A percentile compares a stretch with the other conserved stretches of the same genome.
Evolutionary conservation across 2,113 vertebrate species (phyloP).

Genomic region (Geothlypis trichas): DNA sequence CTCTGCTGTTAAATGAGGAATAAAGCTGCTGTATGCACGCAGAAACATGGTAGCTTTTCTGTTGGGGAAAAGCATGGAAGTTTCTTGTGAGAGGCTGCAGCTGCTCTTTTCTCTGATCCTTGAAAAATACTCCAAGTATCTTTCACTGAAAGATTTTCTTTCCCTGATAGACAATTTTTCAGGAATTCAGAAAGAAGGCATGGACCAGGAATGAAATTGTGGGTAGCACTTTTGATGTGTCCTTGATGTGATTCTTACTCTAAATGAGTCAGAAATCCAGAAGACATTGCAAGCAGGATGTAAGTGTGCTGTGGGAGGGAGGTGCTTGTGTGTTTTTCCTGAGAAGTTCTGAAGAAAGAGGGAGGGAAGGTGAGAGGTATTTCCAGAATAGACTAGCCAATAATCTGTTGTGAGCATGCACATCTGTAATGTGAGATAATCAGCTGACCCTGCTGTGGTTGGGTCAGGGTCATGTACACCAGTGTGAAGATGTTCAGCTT

Average conservation of each 20-base stretch:
- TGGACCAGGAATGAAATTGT: neutral
- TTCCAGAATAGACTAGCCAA: accelerated
- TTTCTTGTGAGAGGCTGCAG: neutral
- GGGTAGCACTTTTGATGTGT: neutral
- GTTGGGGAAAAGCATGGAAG: neutral
- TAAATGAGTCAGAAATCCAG: neutral
- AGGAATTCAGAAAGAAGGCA: neutral
- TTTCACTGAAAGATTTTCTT: neutral
- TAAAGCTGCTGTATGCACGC: neutral
- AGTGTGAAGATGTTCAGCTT: neutral
- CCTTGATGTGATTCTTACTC: neutral
- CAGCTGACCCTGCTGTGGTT: neutral
- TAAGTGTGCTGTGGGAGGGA: neutral
- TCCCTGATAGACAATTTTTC: neutral
- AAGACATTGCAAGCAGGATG: accelerated
- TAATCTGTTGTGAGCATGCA: accelerated
- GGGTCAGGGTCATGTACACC: accelerated
- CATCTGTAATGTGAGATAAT: too few relatives aligned
- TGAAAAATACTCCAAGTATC: accelerated
- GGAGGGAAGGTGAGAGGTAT: neutral
- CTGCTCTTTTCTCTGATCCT: neutral
- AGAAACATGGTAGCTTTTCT: neutral
- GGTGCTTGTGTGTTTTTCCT: neutral
- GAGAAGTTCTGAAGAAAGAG: neutral
- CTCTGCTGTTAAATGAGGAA: neutral